A percentile compares a stretch with the other conserved stretches of the same genome.
phyloP scores from a whole-genome alignment of 2,888 invertebrate species.

The Zeuzera pyrina region DNA sequence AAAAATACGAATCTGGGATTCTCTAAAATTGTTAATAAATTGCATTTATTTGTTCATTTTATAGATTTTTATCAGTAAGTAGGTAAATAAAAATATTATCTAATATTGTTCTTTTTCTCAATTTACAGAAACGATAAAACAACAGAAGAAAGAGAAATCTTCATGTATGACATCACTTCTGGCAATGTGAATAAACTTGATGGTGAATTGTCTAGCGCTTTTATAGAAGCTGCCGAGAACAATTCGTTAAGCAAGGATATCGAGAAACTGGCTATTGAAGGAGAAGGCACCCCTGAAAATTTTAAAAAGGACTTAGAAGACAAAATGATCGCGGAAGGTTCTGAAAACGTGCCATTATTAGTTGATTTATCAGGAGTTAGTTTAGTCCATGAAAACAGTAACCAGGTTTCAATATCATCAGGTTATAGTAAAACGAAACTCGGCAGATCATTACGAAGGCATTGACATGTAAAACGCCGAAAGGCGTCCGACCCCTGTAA shows the following conservation, averaged over 20 bases:
- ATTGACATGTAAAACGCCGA: constrained; percentile 34
- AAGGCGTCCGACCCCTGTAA: constrained; percentile 48
- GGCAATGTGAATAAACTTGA: constrained; percentile 83
- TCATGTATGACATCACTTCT: constrained; percentile 87
- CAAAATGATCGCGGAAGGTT: constrained; percentile 45
- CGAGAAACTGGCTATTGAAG: constrained; percentile 70
- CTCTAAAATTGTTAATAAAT: too few species aligned
- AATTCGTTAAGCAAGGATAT: constrained; percentile 80
- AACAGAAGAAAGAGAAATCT: constrained; percentile 81
- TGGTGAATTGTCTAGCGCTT: constrained; percentile 87
- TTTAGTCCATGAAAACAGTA: constrained; percentile 45
- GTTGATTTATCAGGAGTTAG: constrained; percentile 61
- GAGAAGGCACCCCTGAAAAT: constrained; percentile 58
- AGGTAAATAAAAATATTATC: background rate
- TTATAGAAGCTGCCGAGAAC: constrained; percentile 90
- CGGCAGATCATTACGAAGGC: constrained; percentile 58
- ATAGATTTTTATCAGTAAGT: too few species aligned
- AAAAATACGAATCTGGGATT: too few species aligned
- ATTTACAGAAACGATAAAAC: constrained; percentile 58
- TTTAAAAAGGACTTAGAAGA: constrained; percentile 38
- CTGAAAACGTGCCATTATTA: constrained; percentile 68
- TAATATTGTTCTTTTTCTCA: constrained; percentile 10
- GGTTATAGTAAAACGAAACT: constrained; percentile 70
- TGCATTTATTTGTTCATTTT: too few species aligned
- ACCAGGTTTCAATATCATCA: constrained; percentile 62